Conservation (phyloP, 2,888 invertebrate genomes). For the Scaptomyza reducta region DNA sequence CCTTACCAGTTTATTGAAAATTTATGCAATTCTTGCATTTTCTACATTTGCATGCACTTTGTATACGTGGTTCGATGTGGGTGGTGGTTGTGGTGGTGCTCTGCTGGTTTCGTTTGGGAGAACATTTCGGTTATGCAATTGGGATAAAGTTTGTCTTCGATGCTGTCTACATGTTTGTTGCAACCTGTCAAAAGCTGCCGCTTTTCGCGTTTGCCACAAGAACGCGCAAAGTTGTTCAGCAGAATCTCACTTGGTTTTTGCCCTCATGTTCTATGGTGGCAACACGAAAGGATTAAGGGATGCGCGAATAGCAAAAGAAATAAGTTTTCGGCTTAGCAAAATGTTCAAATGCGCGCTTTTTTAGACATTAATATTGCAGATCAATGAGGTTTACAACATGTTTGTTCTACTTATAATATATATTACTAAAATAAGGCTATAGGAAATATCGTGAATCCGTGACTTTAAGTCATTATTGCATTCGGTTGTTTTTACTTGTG, state of each 20-base stretch:
- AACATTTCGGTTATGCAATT: slow-evolving; percentile 7
- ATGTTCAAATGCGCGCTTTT: slow-evolving; percentile 1
- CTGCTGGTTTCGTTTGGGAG: neutral
- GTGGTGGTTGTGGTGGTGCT: neutral
- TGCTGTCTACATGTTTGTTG: slow-evolving; percentile 21
- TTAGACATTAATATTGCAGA: neutral
- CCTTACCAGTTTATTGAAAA: slow-evolving; percentile 62
- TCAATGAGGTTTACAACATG: neutral
- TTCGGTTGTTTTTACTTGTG: too few relatives aligned
- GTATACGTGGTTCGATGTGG: slow-evolving; percentile 7
- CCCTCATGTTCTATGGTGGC: neutral
- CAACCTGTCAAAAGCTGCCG: slow-evolving; percentile 21
- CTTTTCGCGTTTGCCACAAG: slow-evolving; percentile 3
- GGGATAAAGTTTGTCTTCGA: slow-evolving; percentile 24
- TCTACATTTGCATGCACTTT: slow-evolving; percentile 25
- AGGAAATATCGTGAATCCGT: too few relatives aligned
- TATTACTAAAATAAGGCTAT: neutral
- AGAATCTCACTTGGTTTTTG: neutral
- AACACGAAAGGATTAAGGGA: neutral
- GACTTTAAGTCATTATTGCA: too few relatives aligned
- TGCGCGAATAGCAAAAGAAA: neutral
- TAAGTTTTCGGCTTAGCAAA: slow-evolving; percentile 1
- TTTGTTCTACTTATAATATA: neutral
- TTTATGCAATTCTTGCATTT: slow-evolving; percentile 69
- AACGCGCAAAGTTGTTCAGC: slow-evolving; percentile 20